Evolutionary conservation across 2,113 vertebrate species (phyloP), one percentile per base, ranked within the genome.

Genomic region (Poecile atricapillus): DNA sequence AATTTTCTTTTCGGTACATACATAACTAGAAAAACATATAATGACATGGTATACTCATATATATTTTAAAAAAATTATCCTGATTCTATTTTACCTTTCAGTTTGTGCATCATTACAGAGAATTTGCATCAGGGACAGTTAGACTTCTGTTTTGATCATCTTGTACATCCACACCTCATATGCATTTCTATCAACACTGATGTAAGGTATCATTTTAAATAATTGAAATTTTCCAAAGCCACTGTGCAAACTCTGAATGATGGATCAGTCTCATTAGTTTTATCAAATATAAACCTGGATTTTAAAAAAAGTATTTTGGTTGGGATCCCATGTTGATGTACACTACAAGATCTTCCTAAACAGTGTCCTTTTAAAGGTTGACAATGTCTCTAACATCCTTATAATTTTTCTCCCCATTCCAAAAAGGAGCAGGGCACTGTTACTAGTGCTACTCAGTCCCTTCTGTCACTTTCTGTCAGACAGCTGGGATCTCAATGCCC

Each of bases 41-140:
- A 70, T 35, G 20, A 46, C 22, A 37, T 73, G 63, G 70, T 43
- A 33, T 49, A 44, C 7, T 50, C 14, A 6, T 39, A 69, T 41
- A 15, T 78, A 30, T 50, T 50, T 52, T 0, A n/a, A 73, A 39
- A 86, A 89, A 91, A 10, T 19, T 0, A 71, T 73, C 33, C 37
- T 13, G 8, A 56, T 80, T 70, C 17, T 67, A 43, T 58, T 74
- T 58, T 59, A 63, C 30, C 4, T 64, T 88, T 90, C 82, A 44
- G 12, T 50, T 80, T 24, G 19, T 77, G 41, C 35, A 39, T 63
- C 70, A 30, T 90, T 75, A 63, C 55, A 83, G 31, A 10, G 30
- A 62, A 47, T 44, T 89, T 0, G 0, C 7, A 33, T 7, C 0
- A 1, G 47, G 43, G 49, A 37, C 49, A 58, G 44, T 13, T 8